Evolutionary conservation across 2,113 vertebrate species (phyloP).

Genomic region (Ptilorrhoa leucosticta): DNA sequence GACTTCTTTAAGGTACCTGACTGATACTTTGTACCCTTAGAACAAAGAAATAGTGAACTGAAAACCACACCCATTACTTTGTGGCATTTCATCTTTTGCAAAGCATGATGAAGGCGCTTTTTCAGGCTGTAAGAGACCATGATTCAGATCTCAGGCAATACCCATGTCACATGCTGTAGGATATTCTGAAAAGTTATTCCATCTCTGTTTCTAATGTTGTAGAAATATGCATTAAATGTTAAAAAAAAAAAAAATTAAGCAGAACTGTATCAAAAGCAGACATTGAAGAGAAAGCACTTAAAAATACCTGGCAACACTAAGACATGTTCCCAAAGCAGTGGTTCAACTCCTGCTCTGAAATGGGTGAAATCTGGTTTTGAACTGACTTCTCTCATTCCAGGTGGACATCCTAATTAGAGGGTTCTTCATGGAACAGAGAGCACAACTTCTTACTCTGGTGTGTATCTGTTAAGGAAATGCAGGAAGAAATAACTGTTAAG

Average conservation of each 20-base stretch:
- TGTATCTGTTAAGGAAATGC: neutral
- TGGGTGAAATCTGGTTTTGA: neutral
- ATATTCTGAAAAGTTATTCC: neutral
- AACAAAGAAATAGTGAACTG: neutral
- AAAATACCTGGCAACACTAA: slow-evolving; percentile 10
- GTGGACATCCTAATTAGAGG: neutral
- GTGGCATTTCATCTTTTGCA: neutral
- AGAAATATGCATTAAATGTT: neutral
- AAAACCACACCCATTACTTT: neutral
- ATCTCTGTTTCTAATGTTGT: neutral
- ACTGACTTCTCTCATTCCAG: neutral
- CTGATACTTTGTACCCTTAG: neutral
- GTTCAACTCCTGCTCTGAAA: neutral
- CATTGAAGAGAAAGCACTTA: neutral
- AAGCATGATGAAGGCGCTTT: neutral
- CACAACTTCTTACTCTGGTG: neutral
- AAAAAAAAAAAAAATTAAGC: neutral
- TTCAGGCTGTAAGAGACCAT: neutral
- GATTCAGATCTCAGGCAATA: neutral
- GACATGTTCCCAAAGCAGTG: neutral
- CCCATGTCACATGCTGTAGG: neutral
- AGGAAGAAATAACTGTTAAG: neutral
- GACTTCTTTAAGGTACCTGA: neutral
- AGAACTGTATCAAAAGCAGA: neutral
- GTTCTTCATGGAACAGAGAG: neutral